Base-by-base conservation (phyloP, 2,797 vertebrate species). In the Trematomus bernacchii region DNA sequence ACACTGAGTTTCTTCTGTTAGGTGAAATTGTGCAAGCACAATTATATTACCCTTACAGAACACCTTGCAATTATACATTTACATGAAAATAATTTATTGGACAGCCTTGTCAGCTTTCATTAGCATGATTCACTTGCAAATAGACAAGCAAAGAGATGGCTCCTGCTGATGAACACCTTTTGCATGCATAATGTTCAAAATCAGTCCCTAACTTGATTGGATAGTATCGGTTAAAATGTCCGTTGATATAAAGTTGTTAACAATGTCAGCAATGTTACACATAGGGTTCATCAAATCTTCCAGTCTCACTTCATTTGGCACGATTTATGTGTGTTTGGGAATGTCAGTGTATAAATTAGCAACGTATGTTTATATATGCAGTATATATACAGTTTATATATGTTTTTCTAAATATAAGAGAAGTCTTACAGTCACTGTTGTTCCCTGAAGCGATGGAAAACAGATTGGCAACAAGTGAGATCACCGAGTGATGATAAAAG, bases 341-440 rank as follows among this genome's bases (percentile, higher is more conserved):
- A n/a, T 50, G 27, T 23, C 19, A 37, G 51, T 14, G n/a, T 23
- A 63, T 21, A 75, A 76, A 80, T 44, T 27, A 79, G 77, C 52
- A 57, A 66, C 60, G 68, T 62, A 42, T 4, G 19, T n/a, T n/a
- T n/a, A n/a, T n/a, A n/a, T n/a, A n/a, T n/a, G n/a, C 6, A 37
- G 33, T 37, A 1, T 37, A 37, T 37, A 37, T 33, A 7, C 1
- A 33, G 30, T 33, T 5, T 6, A 33, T 33, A 33, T 37, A 37
- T 37, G 1, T 9, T 8, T 37, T 9, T 7, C 33, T 37, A 37
- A 37, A 37, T 37, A 37, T 37, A 37, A 83, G 94, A 94, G 77
- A 94, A 85, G 80, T 86, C 86, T 63, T 80, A 80, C 86, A 92
- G 80, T 88, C 82, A 70, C 87, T 95, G 79, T 92, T 93, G 85